phyloP scores from a whole-genome alignment of 2,888 invertebrate species.

The Sesia bembeciformis region DNA sequence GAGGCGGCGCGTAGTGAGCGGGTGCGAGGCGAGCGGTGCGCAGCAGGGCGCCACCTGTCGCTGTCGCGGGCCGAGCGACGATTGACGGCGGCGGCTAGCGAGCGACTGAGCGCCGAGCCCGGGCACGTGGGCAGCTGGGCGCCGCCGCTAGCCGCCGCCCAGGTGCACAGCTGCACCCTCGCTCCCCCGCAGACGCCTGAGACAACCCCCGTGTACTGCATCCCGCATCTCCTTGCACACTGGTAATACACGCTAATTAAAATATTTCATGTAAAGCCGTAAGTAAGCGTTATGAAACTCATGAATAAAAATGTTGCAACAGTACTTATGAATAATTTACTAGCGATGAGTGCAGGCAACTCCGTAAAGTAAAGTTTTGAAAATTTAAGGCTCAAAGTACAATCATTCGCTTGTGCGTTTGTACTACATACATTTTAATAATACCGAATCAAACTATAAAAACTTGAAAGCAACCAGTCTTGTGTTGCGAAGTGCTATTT shows the following conservation, averaged over 20 bases:
- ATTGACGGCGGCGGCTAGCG: constrained; percentile 40
- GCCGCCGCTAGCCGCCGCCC: constrained; percentile 54
- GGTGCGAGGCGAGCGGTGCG: neutral
- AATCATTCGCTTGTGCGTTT: too few relatives aligned
- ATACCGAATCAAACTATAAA: too few relatives aligned
- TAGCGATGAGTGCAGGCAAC: too few relatives aligned
- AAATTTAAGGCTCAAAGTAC: too few relatives aligned
- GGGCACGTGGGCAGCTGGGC: constrained; percentile 49
- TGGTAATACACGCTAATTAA: neutral
- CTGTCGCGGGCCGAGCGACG: constrained; percentile 8
- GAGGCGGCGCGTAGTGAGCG: neutral
- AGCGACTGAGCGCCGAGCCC: constrained; percentile 28
- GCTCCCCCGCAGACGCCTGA: neutral
- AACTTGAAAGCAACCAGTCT: too few relatives aligned
- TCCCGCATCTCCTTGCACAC: neutral
- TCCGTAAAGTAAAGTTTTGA: too few relatives aligned
- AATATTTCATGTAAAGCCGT: too few relatives aligned
- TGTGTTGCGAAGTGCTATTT: too few relatives aligned
- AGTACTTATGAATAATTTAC: too few relatives aligned
- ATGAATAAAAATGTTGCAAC: too few relatives aligned
- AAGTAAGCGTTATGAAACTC: too few relatives aligned
- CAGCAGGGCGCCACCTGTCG: constrained; percentile 40
- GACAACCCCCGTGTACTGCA: constrained; percentile 3
- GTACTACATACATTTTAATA: too few relatives aligned
- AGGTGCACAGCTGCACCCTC: constrained; percentile 45